Evolutionary conservation across 1,140 invertebrate genomes (phyloP).

Genomic region (Apis cerana): DNA sequence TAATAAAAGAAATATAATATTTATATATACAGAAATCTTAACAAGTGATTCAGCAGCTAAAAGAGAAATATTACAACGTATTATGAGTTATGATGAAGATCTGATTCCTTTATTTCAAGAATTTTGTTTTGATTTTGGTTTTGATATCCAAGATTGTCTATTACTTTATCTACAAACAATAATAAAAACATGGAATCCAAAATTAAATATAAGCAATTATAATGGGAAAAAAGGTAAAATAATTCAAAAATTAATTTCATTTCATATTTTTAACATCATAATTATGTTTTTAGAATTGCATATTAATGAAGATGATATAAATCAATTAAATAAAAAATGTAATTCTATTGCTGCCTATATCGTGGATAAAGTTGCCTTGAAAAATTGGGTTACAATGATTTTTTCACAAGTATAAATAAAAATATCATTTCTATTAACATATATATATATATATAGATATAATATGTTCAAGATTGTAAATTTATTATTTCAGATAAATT

Average conservation of each 20-base stretch:
- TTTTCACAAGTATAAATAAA: conserved; percentile 59
- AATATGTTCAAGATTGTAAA: conserved; percentile 12
- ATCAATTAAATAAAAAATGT: conserved; percentile 68
- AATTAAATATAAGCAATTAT: conserved; percentile 48
- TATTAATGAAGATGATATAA: conserved; percentile 65
- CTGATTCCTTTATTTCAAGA: conserved; percentile 69
- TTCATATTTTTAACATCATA: conserved; percentile 17
- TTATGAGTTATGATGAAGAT: conserved; percentile 67
- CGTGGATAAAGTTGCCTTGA: conserved; percentile 65
- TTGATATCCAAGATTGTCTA: conserved; percentile 74
- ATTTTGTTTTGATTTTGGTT: conserved; percentile 73
- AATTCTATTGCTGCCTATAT: conserved; percentile 64
- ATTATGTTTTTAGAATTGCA: conserved; percentile 64
- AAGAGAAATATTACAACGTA: conserved; percentile 68
- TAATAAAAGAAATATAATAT: neutral
- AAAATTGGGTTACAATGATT: conserved; percentile 51
- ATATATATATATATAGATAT: neutral
- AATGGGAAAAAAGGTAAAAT: conserved; percentile 61
- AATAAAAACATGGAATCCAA: conserved; percentile 76
- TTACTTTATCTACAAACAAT: conserved; percentile 73
- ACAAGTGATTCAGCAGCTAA: conserved; percentile 64
- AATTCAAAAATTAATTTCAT: neutral
- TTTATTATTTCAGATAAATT: conserved; percentile 70
- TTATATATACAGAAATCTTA: conserved; percentile 65
- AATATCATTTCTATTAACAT: conserved; percentile 21